Conservation (phyloP, 1,140 invertebrate species). For the Paracyclopina nana region DNA sequence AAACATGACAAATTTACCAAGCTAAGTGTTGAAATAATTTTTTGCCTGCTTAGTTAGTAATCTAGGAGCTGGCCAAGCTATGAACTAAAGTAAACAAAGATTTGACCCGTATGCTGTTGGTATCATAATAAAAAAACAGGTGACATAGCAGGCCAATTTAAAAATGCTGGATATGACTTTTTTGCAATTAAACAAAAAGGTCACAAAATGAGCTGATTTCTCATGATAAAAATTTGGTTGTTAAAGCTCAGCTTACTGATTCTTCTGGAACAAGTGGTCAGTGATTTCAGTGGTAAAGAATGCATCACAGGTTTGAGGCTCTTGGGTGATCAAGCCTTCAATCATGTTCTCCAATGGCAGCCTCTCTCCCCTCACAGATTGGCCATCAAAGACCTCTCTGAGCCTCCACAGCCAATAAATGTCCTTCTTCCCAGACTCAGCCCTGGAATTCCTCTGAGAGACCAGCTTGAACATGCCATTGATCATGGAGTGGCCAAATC, state of each 20-base stretch:
- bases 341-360: conserved; percentile 15
- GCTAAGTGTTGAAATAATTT: too few relatives aligned
- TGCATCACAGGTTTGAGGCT: conserved; percentile 34
- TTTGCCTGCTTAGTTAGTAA: too few relatives aligned
- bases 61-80: too few relatives aligned
- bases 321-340: conserved; percentile 41
- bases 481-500: conserved; percentile 22
- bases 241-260: conserved; percentile 26
- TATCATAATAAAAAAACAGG: too few relatives aligned
- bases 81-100: too few relatives aligned
- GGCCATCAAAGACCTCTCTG: conserved; percentile 15
- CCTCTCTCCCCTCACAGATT: conserved; percentile 2
- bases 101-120: too few relatives aligned
- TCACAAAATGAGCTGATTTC: too few relatives aligned
- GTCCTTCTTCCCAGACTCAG: background rate
- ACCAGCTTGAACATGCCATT: conserved; percentile 15
- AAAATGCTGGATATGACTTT: too few relatives aligned
- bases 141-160: too few relatives aligned
- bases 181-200: too few relatives aligned
- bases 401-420: conserved; percentile 11
- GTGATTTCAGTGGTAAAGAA: conserved; percentile 32
- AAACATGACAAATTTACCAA: too few relatives aligned
- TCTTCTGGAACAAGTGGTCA: conserved; percentile 33
- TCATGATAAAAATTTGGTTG: conserved; percentile 22
- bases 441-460: background rate